Conservation (phyloP, 2,888 invertebrate genomes). For the Scaptomyza parva region DNA sequence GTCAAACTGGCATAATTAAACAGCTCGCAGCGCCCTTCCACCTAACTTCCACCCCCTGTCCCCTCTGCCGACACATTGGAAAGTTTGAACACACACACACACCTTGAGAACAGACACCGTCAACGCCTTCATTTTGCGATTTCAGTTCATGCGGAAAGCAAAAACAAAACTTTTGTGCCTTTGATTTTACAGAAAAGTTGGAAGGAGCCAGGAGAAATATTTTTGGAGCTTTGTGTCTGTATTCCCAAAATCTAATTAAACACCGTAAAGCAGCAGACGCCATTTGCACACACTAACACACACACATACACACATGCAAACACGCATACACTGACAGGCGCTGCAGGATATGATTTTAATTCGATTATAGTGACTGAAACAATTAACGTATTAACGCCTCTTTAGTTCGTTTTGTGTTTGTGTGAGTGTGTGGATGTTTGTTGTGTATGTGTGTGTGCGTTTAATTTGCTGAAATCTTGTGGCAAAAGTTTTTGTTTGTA, state of each 20-base stretch:
- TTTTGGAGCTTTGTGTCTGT: conserved; percentile 59
- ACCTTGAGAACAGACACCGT: conserved; percentile 63
- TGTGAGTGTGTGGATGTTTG: conserved; percentile 25
- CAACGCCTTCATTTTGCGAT: conserved; percentile 41
- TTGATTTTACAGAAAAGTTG: conserved; percentile 30
- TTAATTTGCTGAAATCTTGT: conserved; percentile 62
- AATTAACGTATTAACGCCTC: conserved; percentile 85
- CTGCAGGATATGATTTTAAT: conserved; percentile 84
- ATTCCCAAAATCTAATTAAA: conserved; percentile 82
- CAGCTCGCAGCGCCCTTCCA: conserved; percentile 50
- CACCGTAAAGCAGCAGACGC: conserved; percentile 62
- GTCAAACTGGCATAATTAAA: conserved; percentile 82
- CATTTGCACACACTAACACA: conserved; percentile 30
- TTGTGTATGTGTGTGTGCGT: conserved; percentile 33
- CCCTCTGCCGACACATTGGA: conserved; percentile 23
- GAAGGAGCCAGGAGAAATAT: conserved; percentile 45
- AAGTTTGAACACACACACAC: conserved; percentile 36
- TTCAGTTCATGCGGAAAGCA: conserved; percentile 57
- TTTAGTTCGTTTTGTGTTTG: conserved; percentile 67
- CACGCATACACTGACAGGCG: conserved; percentile 33
- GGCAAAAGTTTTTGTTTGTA: conserved; percentile 57
- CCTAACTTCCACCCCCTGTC: conserved; percentile 1
- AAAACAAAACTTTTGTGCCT: conserved; percentile 70
- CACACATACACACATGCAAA: conserved; percentile 15
- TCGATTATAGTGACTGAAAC: conserved; percentile 84